Evolutionary conservation across 1,140 invertebrate species (phyloP).

Genomic region (Sycophaga agraensis): DNA sequence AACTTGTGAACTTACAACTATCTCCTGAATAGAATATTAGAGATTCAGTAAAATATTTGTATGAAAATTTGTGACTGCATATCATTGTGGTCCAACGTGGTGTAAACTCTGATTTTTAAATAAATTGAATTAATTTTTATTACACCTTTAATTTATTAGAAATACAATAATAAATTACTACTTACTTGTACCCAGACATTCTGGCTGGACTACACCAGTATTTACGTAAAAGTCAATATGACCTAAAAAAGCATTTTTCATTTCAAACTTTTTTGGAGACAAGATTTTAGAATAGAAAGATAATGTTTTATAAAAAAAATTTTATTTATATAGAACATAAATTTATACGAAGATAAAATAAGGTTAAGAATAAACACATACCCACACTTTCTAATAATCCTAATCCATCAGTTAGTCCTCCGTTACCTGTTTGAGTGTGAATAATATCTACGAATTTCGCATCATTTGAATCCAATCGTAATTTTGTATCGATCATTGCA

Average conservation of each 20-base stretch:
- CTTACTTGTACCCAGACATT: constrained; percentile 7
- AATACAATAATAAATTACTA: neutral
- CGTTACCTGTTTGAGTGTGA: constrained; percentile 55
- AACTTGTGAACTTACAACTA: neutral
- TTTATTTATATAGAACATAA: too few species aligned
- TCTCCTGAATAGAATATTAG: neutral
- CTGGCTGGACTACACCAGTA: constrained; percentile 11
- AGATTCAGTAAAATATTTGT: constrained; percentile 15
- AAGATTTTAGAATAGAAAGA: too few species aligned
- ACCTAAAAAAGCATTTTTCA: constrained; percentile 2
- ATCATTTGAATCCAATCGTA: constrained; percentile 61
- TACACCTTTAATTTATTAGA: too few species aligned
- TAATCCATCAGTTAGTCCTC: constrained; percentile 1
- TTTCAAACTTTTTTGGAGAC: too few species aligned
- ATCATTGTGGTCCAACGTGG: constrained; percentile 12
- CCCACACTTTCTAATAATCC: constrained; percentile 16
- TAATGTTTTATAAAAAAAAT: neutral
- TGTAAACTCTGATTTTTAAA: neutral
- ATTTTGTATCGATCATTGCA: constrained; percentile 46
- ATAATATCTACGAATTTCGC: constrained; percentile 72
- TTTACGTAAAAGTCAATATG: constrained; percentile 26
- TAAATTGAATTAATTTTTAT: neutral
- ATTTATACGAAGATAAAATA: too few species aligned
- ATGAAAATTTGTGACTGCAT: constrained; percentile 20
- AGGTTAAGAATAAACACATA: neutral